Evolutionary conservation across 2,797 vertebrate species (phyloP).

Genomic region (Acrossocheilus wenchowensis): DNA sequence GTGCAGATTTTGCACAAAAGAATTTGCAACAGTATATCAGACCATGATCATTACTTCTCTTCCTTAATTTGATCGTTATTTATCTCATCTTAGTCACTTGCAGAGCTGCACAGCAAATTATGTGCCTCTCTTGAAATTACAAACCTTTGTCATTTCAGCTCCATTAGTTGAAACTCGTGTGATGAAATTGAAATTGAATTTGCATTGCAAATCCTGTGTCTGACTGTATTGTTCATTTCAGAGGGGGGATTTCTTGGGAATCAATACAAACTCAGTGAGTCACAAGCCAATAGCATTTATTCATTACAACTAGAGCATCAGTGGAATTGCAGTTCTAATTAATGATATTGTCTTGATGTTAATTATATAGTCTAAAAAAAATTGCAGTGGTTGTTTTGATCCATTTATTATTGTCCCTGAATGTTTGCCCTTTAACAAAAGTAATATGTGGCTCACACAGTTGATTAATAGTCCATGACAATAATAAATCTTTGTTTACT

Average conservation of each 20-base stretch:
- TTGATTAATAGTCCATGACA: not conserved
- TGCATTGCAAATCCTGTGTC: conserved; percentile 55
- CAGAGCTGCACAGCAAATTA: conserved; percentile 45
- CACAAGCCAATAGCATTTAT: conserved; percentile 7
- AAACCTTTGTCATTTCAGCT: conserved; percentile 36
- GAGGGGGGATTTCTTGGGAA: conserved; percentile 42
- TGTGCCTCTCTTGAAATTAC: conserved; percentile 30
- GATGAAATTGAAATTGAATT: conserved; percentile 58
- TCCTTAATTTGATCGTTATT: conserved; percentile 22
- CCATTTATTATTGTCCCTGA: not conserved
- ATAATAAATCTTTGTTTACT: not conserved
- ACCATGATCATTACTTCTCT: not conserved
- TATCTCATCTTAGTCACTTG: conserved; percentile 17
- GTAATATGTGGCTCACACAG: not conserved
- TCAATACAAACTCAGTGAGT: conserved; percentile 13
- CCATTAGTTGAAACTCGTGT: conserved; percentile 28
- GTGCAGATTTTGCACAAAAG: not conserved
- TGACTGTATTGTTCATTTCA: conserved; percentile 31
- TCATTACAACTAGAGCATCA: not conserved
- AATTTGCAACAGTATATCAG: not conserved
- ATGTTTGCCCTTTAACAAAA: not conserved
- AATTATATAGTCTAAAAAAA: not conserved
- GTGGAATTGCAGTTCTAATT: conserved; percentile 18
- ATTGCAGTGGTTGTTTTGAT: conserved; percentile 4
- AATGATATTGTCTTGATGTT: conserved; percentile 4